Evolutionary conservation across 2,888 invertebrate genomes (phyloP).

Genomic region (Harpagoxenus sublaevis): DNA sequence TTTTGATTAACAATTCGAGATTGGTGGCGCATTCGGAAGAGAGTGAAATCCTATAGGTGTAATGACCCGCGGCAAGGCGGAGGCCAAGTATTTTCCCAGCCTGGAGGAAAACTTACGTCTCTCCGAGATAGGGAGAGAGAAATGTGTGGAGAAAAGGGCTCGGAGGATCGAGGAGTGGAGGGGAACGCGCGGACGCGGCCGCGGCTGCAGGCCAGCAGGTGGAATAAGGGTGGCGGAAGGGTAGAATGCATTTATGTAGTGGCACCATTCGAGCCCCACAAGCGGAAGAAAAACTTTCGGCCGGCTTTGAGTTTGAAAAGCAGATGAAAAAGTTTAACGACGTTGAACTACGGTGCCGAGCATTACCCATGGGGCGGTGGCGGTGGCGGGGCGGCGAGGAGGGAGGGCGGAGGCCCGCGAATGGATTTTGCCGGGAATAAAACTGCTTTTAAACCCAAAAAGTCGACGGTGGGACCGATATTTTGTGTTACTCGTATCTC

Average conservation of each 20-base stretch:
- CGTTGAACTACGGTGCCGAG: conserved; percentile 74
- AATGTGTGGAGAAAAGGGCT: conserved; percentile 18
- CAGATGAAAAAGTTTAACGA: conserved; percentile 84
- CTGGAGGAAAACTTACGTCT: conserved; percentile 56
- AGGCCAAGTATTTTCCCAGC: conserved; percentile 66
- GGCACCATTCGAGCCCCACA: conserved; percentile 69
- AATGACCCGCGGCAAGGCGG: conserved; percentile 69
- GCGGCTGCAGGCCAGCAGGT: conserved; percentile 42
- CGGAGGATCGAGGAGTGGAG: background rate
- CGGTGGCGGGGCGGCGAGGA: background rate
- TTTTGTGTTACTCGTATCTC: conserved; percentile 61
- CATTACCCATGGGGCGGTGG: conserved; percentile 57
- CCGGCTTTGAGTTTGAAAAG: conserved; percentile 80
- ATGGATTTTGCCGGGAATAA: conserved; percentile 72
- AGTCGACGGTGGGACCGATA: conserved; percentile 56
- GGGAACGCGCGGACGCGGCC: background rate
- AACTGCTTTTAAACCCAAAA: conserved; percentile 62
- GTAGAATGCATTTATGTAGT: conserved; percentile 82
- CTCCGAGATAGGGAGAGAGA: conserved; percentile 47
- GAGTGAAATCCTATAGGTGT: conserved; percentile 73
- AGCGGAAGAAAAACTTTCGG: conserved; percentile 81
- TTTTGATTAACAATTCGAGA: conserved; percentile 69
- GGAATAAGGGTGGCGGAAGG: conserved; percentile 62
- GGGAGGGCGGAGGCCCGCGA: conserved; percentile 10
- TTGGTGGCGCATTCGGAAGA: conserved; percentile 55